Evolutionary conservation across 2,888 invertebrate genomes (phyloP).

Genomic region (Nomada lathburiana): DNA sequence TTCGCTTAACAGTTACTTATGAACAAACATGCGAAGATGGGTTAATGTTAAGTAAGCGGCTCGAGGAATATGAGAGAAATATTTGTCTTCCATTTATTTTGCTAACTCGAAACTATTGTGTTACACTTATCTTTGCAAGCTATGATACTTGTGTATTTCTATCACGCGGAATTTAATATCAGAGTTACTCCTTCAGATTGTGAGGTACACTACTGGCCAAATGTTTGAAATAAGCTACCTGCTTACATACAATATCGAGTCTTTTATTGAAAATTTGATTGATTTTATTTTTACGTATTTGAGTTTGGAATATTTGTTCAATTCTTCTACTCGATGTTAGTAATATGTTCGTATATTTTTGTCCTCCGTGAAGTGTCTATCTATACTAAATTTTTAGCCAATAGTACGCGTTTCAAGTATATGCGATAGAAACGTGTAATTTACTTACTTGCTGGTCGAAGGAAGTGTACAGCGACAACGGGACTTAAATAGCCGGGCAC

Average conservation of each 20-base stretch:
- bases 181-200: not conserved
- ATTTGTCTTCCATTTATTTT: not conserved
- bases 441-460: constrained; percentile 91
- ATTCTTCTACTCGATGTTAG: too few relatives aligned
- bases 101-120: not conserved
- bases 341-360: too few relatives aligned
- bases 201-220: too few relatives aligned
- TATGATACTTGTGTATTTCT: not conserved
- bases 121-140: not conserved
- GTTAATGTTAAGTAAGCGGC: constrained; percentile 33
- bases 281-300: too few relatives aligned
- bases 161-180: not conserved
- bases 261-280: too few relatives aligned
- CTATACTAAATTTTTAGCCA: too few relatives aligned
- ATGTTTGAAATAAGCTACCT: too few relatives aligned
- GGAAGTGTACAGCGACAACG: constrained; percentile 93
- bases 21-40: constrained; percentile 8
- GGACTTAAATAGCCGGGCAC: constrained; percentile 95
- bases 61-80: not conserved
- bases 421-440: not conserved
- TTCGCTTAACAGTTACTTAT: constrained; percentile 29
- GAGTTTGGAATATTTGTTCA: too few relatives aligned
- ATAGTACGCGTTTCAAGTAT: not conserved
- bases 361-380: too few relatives aligned
- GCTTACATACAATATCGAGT: too few relatives aligned